Evolutionary conservation across 2,113 vertebrate genomes (phyloP).

Genomic region (Myodes glareolus): DNA sequence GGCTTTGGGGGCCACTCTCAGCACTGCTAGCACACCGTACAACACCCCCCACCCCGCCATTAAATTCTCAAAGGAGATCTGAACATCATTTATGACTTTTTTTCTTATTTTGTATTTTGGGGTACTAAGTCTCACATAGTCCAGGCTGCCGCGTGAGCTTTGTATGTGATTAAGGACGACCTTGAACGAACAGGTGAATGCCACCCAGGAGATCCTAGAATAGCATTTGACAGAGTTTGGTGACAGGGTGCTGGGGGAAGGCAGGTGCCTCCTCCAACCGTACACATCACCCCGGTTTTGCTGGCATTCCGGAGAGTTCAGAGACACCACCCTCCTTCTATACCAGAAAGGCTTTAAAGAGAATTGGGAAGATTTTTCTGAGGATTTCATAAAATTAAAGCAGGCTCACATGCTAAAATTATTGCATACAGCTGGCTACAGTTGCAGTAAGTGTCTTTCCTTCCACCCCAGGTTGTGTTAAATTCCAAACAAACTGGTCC

Average conservation of each 20-base stretch:
- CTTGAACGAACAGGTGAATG: neutral
- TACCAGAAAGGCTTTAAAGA: neutral
- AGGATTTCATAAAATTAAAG: constrained; percentile 3
- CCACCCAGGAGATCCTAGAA: neutral
- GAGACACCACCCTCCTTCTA: neutral
- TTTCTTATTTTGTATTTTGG: neutral
- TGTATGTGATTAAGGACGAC: neutral
- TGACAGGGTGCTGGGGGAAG: neutral
- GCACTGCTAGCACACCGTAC: neutral
- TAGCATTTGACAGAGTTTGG: neutral
- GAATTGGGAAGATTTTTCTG: neutral
- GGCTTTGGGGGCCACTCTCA: too few relatives aligned
- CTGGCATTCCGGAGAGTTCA: neutral
- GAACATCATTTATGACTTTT: neutral
- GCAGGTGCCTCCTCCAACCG: neutral
- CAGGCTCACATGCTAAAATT: constrained; percentile 40
- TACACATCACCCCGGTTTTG: neutral
- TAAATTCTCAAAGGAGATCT: neutral
- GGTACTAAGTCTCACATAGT: neutral
- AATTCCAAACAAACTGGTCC: constrained; percentile 53
- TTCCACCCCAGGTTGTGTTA: neutral
- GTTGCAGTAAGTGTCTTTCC: neutral
- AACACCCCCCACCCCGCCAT: neutral
- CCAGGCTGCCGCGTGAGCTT: neutral
- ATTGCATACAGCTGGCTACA: neutral